Conservation (phyloP, 1,140 invertebrate species). For the Magallana ariakensis region DNA sequence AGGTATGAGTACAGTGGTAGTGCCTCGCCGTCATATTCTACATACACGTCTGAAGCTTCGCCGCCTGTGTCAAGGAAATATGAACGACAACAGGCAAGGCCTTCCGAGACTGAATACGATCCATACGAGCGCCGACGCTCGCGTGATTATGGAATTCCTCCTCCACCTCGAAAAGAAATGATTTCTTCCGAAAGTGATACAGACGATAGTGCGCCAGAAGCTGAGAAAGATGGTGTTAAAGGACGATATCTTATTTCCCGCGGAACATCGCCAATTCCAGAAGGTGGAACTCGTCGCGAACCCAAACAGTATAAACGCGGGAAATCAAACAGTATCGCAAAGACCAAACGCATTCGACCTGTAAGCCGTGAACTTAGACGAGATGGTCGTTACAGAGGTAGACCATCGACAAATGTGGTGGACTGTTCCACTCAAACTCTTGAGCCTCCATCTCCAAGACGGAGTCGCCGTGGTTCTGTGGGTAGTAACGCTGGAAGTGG, state of each 20-base stretch:
- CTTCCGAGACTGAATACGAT: slow-evolving; percentile 46
- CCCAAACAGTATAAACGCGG: slow-evolving; percentile 59
- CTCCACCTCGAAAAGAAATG: slow-evolving; percentile 50
- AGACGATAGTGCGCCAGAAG: slow-evolving; percentile 74
- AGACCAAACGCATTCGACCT: slow-evolving; percentile 67
- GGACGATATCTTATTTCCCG: slow-evolving; percentile 70
- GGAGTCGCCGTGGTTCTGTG: slow-evolving; percentile 49
- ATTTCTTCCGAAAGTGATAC: slow-evolving; percentile 65
- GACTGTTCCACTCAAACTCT: slow-evolving; percentile 74
- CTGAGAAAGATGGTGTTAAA: slow-evolving; percentile 68
- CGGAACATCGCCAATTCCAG: slow-evolving; percentile 74
- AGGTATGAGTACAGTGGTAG: slow-evolving; percentile 76
- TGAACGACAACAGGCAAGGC: slow-evolving; percentile 62
- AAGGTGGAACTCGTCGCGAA: slow-evolving; percentile 64
- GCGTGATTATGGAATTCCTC: slow-evolving; percentile 49
- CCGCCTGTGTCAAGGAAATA: slow-evolving; percentile 63
- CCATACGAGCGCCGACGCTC: slow-evolving; percentile 55
- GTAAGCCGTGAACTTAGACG: slow-evolving; percentile 60
- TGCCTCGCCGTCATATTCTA: slow-evolving; percentile 69
- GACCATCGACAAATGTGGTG: slow-evolving; percentile 52
- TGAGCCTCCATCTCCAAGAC: slow-evolving; percentile 63
- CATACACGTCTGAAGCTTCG: slow-evolving; percentile 69
- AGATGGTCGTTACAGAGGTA: slow-evolving; percentile 58
- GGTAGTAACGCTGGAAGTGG: slow-evolving; percentile 55
- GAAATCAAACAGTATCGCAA: slow-evolving; percentile 66